Evolutionary conservation across 2,797 vertebrate genomes (phyloP).

Genomic region (Phoxinus dragarum): DNA sequence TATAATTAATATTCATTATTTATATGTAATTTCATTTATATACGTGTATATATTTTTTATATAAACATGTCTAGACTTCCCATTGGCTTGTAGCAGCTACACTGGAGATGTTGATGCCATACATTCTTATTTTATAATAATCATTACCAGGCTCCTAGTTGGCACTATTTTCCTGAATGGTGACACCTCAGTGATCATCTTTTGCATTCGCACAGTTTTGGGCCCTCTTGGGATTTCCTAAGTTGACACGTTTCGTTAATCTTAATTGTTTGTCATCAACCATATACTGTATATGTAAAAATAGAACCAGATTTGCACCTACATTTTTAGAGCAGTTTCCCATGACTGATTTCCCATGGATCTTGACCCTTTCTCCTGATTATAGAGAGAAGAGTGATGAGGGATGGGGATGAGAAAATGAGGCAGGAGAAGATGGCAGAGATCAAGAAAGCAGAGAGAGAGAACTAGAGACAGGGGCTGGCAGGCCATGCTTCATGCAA

Average conservation of each 20-base stretch:
- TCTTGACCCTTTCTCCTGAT: slow-evolving; percentile 42
- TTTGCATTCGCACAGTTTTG: background rate
- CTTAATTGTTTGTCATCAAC: slow-evolving; percentile 26
- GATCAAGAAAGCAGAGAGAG: slow-evolving; percentile 65
- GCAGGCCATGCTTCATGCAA: slow-evolving; percentile 81
- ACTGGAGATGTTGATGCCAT: background rate
- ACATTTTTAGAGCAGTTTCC: slow-evolving; percentile 5
- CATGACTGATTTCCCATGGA: slow-evolving; percentile 45
- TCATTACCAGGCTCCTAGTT: background rate
- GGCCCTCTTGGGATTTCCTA: background rate
- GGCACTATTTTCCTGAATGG: background rate
- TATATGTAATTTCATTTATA: background rate
- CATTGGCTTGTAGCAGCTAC: background rate
- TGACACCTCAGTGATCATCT: background rate
- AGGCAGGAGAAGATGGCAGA: slow-evolving; percentile 49
- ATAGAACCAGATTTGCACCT: slow-evolving; percentile 32
- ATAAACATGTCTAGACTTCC: too few species aligned
- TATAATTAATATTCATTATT: background rate
- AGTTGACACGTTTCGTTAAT: slow-evolving; percentile 22
- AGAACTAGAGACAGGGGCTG: slow-evolving; percentile 71
- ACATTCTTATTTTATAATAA: background rate
- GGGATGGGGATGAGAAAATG: slow-evolving; percentile 40
- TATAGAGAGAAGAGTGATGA: slow-evolving; percentile 36
- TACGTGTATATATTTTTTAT: background rate
- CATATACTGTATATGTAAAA: slow-evolving; percentile 7